Base-by-base conservation (phyloP, 2,888 invertebrate genomes). In the Coelogynopora nodosa region DNA sequence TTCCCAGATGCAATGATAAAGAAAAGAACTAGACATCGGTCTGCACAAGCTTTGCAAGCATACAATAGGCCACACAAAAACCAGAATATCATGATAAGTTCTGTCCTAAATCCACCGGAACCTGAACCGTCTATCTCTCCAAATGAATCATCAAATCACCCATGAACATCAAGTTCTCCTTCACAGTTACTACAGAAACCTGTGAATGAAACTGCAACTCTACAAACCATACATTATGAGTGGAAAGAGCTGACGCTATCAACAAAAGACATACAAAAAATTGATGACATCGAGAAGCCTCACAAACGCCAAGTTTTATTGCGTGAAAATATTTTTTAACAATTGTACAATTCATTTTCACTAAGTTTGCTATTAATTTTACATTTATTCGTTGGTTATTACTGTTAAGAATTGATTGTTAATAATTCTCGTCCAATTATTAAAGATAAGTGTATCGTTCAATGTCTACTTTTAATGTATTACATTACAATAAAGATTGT, bases 231-330 rank as follows among this genome's bases (percentile, higher is more conserved):
- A 26, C 2, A 10, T 74, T 74, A 74, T 74, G 74, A 74, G 27
- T 74, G 74, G 74, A 74, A 74, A 74, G 27, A 74, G 74, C 74
- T 74, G 74, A 18, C 49, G 18, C 49, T 49, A 74, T 74, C 74
- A 74, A 74, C 74, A 23, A 26, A 74, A 74, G 74, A 74, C 5
- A 74, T 74, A 74, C 74, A 74, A 74, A 5, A 74, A 74, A 23
- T 74, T n/a, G n/a, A 13, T 13, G 18, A 23, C 74, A 74, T 23
- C 74, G 23, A 74, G 49, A 5, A 49, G 5, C 49, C n/a, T n/a
- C 49, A 49, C 5, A 49, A 49, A 49, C 49, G 49, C 49, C 49
- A 49, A 10, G 49, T 49, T 49, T 49, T 49, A 49, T 10, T 49
- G 18, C 49, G 18, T 49, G 49, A 49, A 49, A 49, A 49, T 49